Conservation (phyloP, 2,888 invertebrate genomes). For the Meteorus cinctellus region DNA sequence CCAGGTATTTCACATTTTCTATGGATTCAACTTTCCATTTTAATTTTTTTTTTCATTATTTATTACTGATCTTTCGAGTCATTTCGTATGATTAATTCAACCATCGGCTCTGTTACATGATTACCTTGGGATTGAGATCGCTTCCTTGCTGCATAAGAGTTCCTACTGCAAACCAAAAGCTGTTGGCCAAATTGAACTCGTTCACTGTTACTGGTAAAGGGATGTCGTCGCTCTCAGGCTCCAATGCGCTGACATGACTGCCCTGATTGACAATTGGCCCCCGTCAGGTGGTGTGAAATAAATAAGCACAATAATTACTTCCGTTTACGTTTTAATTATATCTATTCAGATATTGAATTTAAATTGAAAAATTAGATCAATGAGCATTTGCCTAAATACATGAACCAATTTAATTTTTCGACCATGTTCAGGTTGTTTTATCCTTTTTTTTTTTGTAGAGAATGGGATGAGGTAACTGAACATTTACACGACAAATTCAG, state of each 20-base stretch:
- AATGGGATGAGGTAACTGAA: not conserved
- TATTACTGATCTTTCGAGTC: not conserved
- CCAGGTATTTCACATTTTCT: not conserved
- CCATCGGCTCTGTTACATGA: conserved; percentile 64
- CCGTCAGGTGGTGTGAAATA: conserved; percentile 66
- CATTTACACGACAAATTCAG: conserved; percentile 34
- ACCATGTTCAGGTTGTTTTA: not conserved
- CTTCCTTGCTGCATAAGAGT: conserved; percentile 96
- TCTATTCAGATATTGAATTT: not conserved
- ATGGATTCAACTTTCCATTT: not conserved
- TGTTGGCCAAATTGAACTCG: conserved; percentile 89
- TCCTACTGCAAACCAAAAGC: conserved; percentile 97
- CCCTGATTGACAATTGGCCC: conserved; percentile 62
- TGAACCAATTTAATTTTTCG: not conserved
- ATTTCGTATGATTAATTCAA: not conserved
- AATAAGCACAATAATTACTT: conserved; percentile 51
- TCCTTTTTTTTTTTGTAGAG: not conserved
- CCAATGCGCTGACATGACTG: conserved; percentile 69
- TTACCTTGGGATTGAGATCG: conserved; percentile 93
- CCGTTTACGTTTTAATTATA: conserved; percentile 3
- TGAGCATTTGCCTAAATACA: conserved; percentile 3
- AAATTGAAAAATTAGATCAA: not conserved
- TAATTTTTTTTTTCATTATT: conserved; percentile 13
- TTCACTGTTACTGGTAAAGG: conserved; percentile 77
- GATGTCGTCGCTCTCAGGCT: conserved; percentile 70